Evolutionary conservation across 2,888 invertebrate genomes (phyloP).

Genomic region (Noctua comes): DNA sequence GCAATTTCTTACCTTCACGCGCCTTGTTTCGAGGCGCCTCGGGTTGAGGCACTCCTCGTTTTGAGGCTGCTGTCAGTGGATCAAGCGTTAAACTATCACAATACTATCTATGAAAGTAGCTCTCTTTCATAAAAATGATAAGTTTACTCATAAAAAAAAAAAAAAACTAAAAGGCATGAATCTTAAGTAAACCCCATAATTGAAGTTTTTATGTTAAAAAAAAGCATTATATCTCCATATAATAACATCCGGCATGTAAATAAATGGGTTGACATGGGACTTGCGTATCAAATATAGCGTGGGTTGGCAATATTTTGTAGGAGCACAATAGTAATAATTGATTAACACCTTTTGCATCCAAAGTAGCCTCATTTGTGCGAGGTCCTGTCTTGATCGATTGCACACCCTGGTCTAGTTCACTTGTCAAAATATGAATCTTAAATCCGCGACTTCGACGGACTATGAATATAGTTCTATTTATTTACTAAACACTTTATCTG

Average conservation of each 20-base stretch:
- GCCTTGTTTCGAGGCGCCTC: slow-evolving; percentile 28
- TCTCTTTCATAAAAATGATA: slow-evolving; percentile 8
- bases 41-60: slow-evolving; percentile 7
- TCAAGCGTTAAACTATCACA: slow-evolving; percentile 19
- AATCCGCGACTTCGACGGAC: not conserved
- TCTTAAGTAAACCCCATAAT: slow-evolving; percentile 54
- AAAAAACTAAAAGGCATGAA: slow-evolving; percentile 28
- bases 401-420: not conserved
- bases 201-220: slow-evolving; percentile 41
- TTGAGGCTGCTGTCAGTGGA: slow-evolving; percentile 33
- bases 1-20: slow-evolving; percentile 2
- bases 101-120: slow-evolving; percentile 3
- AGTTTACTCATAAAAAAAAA: not conserved
- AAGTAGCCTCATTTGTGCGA: not conserved
- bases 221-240: slow-evolving; percentile 17
- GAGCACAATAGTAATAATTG: slow-evolving; percentile 1
- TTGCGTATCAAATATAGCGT: slow-evolving; percentile 12
- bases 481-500: not conserved
- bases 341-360: not conserved
- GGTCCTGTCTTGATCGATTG: not conserved
- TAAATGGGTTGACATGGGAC: slow-evolving; percentile 33
- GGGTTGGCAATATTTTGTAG: slow-evolving; percentile 50
- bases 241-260: slow-evolving; percentile 40
- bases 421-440: not conserved
- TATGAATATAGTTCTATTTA: not conserved